A percentile compares a stretch with the other conserved stretches of the same genome.
Evolutionary conservation across 2,113 vertebrate genomes (phyloP).

Genomic region (Megaceryle torquata): DNA sequence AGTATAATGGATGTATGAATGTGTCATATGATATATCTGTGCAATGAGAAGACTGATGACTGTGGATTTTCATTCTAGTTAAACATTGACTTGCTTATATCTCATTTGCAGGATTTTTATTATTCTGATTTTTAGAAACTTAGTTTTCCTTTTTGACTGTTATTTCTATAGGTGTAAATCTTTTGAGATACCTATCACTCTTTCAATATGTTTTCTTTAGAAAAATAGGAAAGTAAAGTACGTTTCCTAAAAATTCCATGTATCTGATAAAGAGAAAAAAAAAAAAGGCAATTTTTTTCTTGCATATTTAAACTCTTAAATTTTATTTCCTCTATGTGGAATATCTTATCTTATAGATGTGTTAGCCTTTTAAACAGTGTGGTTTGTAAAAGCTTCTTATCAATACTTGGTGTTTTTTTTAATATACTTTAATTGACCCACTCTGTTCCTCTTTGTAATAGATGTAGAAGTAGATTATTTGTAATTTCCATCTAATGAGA

Average conservation of each 20-base stretch:
- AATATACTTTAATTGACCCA: background rate
- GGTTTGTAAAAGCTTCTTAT: background rate
- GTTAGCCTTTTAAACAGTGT: background rate
- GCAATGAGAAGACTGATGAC: background rate
- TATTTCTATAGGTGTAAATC: background rate
- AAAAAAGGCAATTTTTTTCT: background rate
- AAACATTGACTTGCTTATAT: background rate
- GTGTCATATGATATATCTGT: background rate
- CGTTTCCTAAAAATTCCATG: background rate
- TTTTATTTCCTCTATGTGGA: background rate
- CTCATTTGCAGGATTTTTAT: background rate
- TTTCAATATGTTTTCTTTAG: background rate
- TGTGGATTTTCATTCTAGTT: background rate
- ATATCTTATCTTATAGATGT: background rate
- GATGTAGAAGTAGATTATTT: slow-evolving; percentile 29
- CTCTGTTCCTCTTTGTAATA: slow-evolving; percentile 27
- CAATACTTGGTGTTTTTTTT: background rate
- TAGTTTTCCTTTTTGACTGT: background rate
- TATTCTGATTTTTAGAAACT: background rate
- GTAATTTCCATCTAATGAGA: slow-evolving; percentile 2
- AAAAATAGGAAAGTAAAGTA: background rate
- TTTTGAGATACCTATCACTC: background rate
- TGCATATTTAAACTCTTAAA: background rate
- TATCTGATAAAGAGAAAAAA: background rate
- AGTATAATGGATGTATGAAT: background rate